Conservation (phyloP, 2,113 vertebrate genomes). For the Hystrix cristata region DNA sequence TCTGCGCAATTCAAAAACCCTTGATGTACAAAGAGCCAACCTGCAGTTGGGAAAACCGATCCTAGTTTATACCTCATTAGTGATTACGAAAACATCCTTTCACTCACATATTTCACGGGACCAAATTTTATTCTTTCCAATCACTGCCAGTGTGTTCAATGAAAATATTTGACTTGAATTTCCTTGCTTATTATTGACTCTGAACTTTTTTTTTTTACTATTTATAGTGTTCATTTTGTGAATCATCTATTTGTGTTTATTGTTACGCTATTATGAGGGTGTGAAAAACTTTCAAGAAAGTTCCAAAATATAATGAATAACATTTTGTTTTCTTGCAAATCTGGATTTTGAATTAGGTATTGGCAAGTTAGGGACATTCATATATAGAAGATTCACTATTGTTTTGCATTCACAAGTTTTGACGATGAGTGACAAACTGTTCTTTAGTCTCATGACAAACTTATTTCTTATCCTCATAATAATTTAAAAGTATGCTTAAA, state of each 20-base stretch:
- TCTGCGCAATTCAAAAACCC: neutral
- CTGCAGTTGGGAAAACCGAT: neutral
- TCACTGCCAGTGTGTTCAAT: neutral
- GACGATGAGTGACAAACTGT: neutral
- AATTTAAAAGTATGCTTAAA: conserved; percentile 39
- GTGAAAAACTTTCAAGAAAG: conserved; percentile 46
- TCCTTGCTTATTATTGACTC: conserved; percentile 28
- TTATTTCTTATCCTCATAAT: conserved; percentile 39
- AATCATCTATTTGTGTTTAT: neutral
- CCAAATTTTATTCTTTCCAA: conserved; percentile 6
- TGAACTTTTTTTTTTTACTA: neutral
- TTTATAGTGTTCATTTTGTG: conserved; percentile 12
- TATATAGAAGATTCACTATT: neutral
- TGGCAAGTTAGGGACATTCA: conserved; percentile 29
- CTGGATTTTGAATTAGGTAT: conserved; percentile 49
- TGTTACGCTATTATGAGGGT: conserved; percentile 46
- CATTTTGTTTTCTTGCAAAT: conserved; percentile 51
- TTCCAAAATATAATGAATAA: conserved; percentile 56
- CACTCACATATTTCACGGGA: conserved; percentile 36
- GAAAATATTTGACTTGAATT: conserved; percentile 41
- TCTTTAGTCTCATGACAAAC: neutral
- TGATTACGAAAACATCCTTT: conserved; percentile 29
- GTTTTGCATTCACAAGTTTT: neutral
- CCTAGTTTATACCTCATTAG: neutral
- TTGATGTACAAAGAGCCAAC: neutral